Percentiles rank a stretch among this genome's conserved stretches.
Conservation (phyloP, 2,113 vertebrate genomes). For the Balaeniceps rex region DNA sequence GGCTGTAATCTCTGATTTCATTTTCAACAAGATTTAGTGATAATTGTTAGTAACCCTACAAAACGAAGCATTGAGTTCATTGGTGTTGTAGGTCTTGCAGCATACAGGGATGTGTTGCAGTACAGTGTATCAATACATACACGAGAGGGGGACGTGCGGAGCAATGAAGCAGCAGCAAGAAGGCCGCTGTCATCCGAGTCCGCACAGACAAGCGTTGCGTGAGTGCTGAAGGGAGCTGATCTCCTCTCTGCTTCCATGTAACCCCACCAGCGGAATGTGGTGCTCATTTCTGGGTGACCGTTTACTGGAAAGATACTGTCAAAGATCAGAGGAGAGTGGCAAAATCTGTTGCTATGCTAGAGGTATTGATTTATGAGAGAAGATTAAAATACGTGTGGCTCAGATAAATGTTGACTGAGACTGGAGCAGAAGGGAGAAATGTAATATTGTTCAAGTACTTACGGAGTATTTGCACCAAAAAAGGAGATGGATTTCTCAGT, state of each 20-base stretch:
- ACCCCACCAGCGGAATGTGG: not conserved
- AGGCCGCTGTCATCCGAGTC: not conserved
- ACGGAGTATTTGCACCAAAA: not conserved
- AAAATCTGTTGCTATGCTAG: not conserved
- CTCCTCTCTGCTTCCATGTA: not conserved
- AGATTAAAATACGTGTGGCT: not conserved
- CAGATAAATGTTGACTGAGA: not conserved
- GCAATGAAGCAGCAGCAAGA: not conserved
- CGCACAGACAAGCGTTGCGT: rapidly evolving
- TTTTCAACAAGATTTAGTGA: not conserved
- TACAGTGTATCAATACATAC: not conserved
- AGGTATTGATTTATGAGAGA: slow-evolving; percentile 21
- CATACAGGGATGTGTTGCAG: not conserved
- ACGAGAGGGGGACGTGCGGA: not conserved
- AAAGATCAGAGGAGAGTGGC: not conserved
- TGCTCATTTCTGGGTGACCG: not conserved
- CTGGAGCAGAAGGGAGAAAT: not conserved
- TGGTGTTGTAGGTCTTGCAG: not conserved
- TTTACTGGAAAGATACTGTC: not conserved
- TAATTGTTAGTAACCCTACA: not conserved
- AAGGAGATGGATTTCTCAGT: not conserved
- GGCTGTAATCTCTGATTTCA: not conserved
- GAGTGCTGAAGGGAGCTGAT: not conserved
- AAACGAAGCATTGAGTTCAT: not conserved
- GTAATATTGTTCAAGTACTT: not conserved